phyloP scores from a whole-genome alignment of 2,888 invertebrate species.

The Calliphora vomitoria region DNA sequence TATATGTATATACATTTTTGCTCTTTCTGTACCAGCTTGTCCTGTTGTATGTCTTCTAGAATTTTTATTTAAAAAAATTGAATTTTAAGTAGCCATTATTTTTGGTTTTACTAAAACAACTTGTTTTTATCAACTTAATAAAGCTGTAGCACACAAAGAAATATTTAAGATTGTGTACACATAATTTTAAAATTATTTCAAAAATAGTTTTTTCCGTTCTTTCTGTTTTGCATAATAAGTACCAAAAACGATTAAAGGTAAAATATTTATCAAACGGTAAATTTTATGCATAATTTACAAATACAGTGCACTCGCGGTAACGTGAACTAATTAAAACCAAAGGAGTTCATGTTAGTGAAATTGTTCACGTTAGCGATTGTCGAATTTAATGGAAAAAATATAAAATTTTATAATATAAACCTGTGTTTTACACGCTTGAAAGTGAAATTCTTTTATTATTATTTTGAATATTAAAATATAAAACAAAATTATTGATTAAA shows the following conservation, averaged over 20 bases:
- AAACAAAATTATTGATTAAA: no score
- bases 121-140: not conserved
- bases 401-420: no score
- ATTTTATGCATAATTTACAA: not conserved
- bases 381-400: no score
- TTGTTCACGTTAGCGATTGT: no score
- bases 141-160: not conserved
- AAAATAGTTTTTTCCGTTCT: not conserved
- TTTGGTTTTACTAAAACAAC: not conserved
- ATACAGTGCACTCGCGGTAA: no score
- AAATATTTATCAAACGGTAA: not conserved
- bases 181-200: not conserved
- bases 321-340: no score
- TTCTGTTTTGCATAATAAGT: not conserved
- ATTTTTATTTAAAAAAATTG: slow-evolving; percentile 40
- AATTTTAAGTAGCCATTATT: slow-evolving; percentile 47
- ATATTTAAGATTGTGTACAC: no score
- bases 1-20: not conserved
- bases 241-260: not conserved
- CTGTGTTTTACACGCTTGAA: no score
- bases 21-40: not conserved
- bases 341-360: no score
- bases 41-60: not conserved
- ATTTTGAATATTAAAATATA: no score
- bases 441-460: no score